Evolutionary conservation across 1,140 invertebrate genomes (phyloP), one percentile per base, ranked within the genome.

Genomic region (Lucilia cuprina): DNA sequence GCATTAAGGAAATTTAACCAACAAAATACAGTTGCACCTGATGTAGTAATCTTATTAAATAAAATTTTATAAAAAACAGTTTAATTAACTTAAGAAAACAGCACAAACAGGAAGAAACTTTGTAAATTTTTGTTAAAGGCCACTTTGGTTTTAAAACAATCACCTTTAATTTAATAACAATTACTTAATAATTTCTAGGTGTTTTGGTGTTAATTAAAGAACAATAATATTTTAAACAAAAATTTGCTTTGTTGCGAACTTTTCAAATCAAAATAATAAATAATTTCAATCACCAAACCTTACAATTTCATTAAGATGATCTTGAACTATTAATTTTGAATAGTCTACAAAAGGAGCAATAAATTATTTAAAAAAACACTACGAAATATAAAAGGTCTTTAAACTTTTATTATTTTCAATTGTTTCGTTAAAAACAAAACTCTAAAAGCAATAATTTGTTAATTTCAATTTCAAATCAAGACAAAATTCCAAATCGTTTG

Each of bases 261-360:
- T 41, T 41, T 7, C 41, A 41, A 41, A 41, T 5, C 50, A 13
- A 77, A 77, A 77, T n/a, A 77, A 41, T 41, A 34, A 77, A 77
- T 12, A 77, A 41, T 41, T 77, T 30, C 17, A 21, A 80, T 3
- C 25, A 49, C 77, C 77, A 80, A 80, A 19, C 77, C 77, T 41
- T 21, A 21, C 25, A 7, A 78, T 49, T 49, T 80, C 41, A 78
- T 47, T 55, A 14, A 55, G 35, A n/a, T 47, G 75, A 47, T 78
- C 75, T 78, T 41, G 65, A 70, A 70, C 65, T 70, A 70, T 70
- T 21, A 21, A n/a, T n/a, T 70, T 70, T 70, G 12, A 60, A 60
- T 2, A 60, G 55, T 41, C 10, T 0, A 41, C 13, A 60, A 14
- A 60, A 60, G 25, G 10, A 70, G 21, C 21, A 10, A 21, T 70